Percentiles rank a stretch among this genome's conserved stretches.
These are phyloP conservation scores for Myrmophylax atrothorax DNA, from an alignment of 2,113 vertebrate species.

Conservation along the genomic window DNA sequence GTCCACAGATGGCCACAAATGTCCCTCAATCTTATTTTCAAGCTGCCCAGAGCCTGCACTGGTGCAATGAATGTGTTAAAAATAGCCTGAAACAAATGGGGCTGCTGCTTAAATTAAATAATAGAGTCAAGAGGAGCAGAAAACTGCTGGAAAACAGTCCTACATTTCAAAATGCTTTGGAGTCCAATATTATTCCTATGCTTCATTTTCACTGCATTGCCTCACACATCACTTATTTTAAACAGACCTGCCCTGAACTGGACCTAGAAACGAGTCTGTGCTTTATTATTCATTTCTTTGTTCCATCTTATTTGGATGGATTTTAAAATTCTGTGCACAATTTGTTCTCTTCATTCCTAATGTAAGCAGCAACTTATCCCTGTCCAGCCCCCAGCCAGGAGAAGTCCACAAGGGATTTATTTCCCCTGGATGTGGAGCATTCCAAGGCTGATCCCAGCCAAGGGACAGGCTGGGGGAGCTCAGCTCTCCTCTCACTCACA, in stretches of 20 bases:
- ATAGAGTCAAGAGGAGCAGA: not conserved
- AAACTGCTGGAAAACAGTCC: slow-evolving; percentile 17
- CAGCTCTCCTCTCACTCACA: not conserved
- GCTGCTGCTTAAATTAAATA: slow-evolving; percentile 11
- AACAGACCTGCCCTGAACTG: not conserved
- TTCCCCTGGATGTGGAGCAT: not conserved
- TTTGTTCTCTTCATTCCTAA: slow-evolving; percentile 8
- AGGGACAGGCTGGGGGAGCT: not conserved
- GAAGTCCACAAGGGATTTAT: not conserved
- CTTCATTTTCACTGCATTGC: not conserved
- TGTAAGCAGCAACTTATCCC: not conserved
- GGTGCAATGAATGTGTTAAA: not conserved
- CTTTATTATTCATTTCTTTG: not conserved
- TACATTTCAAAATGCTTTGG: not conserved
- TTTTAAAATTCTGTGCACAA: slow-evolving; percentile 37
- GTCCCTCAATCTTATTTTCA: not conserved
- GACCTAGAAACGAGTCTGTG: not conserved
- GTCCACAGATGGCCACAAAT: not conserved
- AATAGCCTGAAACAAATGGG: not conserved
- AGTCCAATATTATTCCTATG: not conserved
- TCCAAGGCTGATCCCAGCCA: not conserved
- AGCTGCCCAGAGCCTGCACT: not conserved
- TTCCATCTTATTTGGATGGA: not conserved
- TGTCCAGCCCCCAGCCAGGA: not conserved
- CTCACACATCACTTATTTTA: not conserved